A percentile compares a stretch with the other conserved stretches of the same genome.
Evolutionary conservation across 2,797 vertebrate species (phyloP).

Genomic region (Thunnus albacares): DNA sequence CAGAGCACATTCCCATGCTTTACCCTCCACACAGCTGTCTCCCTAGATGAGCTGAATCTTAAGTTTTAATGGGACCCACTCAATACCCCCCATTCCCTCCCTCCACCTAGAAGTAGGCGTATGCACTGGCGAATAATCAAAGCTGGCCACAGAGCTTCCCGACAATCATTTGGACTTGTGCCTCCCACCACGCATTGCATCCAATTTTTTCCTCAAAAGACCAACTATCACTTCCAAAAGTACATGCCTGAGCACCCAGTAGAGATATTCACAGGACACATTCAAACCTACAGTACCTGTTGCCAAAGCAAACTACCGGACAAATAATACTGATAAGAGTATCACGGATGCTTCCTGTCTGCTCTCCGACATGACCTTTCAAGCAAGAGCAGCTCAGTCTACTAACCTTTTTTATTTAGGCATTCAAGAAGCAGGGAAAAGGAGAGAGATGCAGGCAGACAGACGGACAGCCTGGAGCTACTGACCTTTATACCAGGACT

Average conservation of each 20-base stretch:
- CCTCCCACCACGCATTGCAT: conserved; percentile 17
- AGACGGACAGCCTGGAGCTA: conserved; percentile 79
- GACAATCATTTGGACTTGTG: conserved; percentile 29
- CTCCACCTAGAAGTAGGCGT: background rate
- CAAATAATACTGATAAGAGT: conserved; percentile 69
- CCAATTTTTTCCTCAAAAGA: conserved; percentile 20
- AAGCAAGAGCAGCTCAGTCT: conserved; percentile 72
- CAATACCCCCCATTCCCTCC: conserved; percentile 2
- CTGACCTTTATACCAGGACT: conserved; percentile 80
- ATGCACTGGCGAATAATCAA: conserved; percentile 44
- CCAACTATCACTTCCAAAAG: conserved; percentile 11
- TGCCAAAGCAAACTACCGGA: conserved; percentile 64
- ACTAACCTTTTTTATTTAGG: conserved; percentile 82
- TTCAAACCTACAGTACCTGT: conserved; percentile 43
- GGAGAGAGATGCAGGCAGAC: conserved; percentile 72
- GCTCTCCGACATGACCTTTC: conserved; percentile 76
- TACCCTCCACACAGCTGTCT: conserved; percentile 43
- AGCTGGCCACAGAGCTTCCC: conserved; percentile 23
- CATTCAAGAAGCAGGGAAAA: conserved; percentile 76
- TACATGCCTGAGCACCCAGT: background rate
- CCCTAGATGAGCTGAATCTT: conserved; percentile 45
- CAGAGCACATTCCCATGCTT: conserved; percentile 24
- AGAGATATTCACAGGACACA: conserved; percentile 29
- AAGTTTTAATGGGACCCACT: conserved; percentile 42
- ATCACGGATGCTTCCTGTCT: conserved; percentile 65